Conservation (phyloP, 1,140 invertebrate species). For the Zaprionus africanus region DNA sequence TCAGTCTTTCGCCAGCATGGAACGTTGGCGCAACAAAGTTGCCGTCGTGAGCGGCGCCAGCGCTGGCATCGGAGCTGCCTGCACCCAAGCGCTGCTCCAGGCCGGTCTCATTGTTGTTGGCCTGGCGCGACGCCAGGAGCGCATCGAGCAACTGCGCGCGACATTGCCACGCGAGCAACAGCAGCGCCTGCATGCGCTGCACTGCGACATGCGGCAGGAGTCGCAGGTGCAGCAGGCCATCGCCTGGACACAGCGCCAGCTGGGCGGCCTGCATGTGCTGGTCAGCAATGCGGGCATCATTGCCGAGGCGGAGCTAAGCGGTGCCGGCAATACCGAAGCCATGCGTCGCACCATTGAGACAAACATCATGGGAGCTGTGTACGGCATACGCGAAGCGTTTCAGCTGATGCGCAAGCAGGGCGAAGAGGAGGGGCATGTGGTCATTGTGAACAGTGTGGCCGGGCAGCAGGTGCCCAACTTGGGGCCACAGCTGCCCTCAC, state of each 20-base stretch:
- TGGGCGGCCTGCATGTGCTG: slow-evolving; percentile 89
- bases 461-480: slow-evolving; percentile 81
- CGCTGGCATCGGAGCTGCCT: slow-evolving; percentile 86
- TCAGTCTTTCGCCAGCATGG: slow-evolving; percentile 66
- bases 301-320: slow-evolving; percentile 85
- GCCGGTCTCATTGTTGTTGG: slow-evolving; percentile 88
- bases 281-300: slow-evolving; percentile 91
- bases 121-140: slow-evolving; percentile 87
- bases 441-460: slow-evolving; percentile 78
- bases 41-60: slow-evolving; percentile 85
- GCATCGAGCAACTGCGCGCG: slow-evolving; percentile 85
- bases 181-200: slow-evolving; percentile 84
- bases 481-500: slow-evolving; percentile 69
- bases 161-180: slow-evolving; percentile 48
- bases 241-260: slow-evolving; percentile 86
- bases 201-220: slow-evolving; percentile 88
- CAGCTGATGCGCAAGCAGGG: slow-evolving; percentile 87
- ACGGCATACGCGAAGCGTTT: slow-evolving; percentile 88
- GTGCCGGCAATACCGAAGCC: slow-evolving; percentile 78
- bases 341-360: slow-evolving; percentile 86
- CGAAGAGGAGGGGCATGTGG: slow-evolving; percentile 87
- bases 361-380: slow-evolving; percentile 88
- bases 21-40: slow-evolving; percentile 82
- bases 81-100: slow-evolving; percentile 84
- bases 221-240: slow-evolving; percentile 88